Evolutionary conservation across 2,888 invertebrate species (phyloP).

Genomic region (Caenorhabditis macrosperma): DNA sequence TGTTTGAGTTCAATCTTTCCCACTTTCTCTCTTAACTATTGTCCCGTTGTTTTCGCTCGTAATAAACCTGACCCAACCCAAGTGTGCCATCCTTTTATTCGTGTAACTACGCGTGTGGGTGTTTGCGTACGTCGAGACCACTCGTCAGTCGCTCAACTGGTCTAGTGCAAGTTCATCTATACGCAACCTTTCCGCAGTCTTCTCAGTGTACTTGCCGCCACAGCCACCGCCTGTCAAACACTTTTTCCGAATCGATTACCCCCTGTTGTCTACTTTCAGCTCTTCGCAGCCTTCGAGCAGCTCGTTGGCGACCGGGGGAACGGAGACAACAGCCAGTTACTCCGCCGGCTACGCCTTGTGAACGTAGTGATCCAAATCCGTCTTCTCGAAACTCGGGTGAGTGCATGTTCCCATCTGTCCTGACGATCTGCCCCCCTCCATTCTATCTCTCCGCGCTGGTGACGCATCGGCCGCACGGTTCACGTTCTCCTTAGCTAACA

Average conservation of each 20-base stretch:
- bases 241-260: background rate
- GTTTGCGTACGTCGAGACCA: conserved; percentile 42
- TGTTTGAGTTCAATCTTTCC: conserved; percentile 58
- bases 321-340: background rate
- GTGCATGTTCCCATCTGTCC: background rate
- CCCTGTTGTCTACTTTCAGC: background rate
- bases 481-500: background rate
- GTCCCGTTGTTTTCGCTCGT: background rate
- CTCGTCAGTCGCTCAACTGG: conserved; percentile 42
- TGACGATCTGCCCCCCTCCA: background rate
- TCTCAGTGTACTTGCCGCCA: background rate
- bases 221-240: background rate
- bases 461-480: background rate
- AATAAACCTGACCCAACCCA: conserved; percentile 17
- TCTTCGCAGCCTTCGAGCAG: background rate
- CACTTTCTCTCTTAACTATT: conserved; percentile 17
- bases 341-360: background rate
- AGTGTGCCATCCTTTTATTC: background rate
- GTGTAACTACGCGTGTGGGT: conserved; percentile 24
- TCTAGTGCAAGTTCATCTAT: conserved; percentile 39
- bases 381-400: background rate
- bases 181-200: conserved; percentile 6
- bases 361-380: background rate
- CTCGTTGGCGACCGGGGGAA: background rate
- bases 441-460: background rate